Evolutionary conservation across 2,888 invertebrate species (phyloP), one percentile per base, ranked within the genome.

Genomic region (Pandemis heparana): DNA sequence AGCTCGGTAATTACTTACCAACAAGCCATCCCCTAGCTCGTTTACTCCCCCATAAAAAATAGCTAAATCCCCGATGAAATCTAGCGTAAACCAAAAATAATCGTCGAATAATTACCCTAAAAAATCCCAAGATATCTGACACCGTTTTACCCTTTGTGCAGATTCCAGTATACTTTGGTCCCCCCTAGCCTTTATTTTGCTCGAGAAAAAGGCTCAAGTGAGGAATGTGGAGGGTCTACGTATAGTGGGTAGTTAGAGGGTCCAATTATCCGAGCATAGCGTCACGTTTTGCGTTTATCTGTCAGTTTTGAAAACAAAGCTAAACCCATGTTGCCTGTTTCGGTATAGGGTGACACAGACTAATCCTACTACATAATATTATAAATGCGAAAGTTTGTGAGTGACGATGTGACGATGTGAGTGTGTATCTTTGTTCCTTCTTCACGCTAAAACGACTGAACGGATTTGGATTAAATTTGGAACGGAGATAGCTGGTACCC

Each of bases 71-170:
- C 48, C 48, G 62, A 41, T 63, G 64, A 71, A 71, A 71, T 75
- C 68, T 71, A 74, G 66, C 73, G 66, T 73, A 74, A 75, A 73
- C 73, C 73, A 65, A 70, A 75, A 72, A 73, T 73, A 75, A 72
- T 75, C 18, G 60, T 61, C 69, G n/a, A 38, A 66, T 72, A 75
- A 75, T 75, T 70, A 69, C 60, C 39, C 59, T 63, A 73, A 73
- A 72, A 73, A 73, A 41, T 4, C 4, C 38, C 60, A 39, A 41
- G 75, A 68, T 64, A 75, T 68, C 59, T 60, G 75, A 75, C 68
- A 75, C 75, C 66, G 56, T 51, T 61, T 68, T 39, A 67, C 71
- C 71, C 75, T 68, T 73, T 73, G 67, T 59, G 32, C 39, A 59
- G 5, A 61, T 16, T 8, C 71, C 66, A 43, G 23, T 32, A 12